Base-by-base conservation (phyloP, 2,113 vertebrate species). In the Fulmarus glacialis region DNA sequence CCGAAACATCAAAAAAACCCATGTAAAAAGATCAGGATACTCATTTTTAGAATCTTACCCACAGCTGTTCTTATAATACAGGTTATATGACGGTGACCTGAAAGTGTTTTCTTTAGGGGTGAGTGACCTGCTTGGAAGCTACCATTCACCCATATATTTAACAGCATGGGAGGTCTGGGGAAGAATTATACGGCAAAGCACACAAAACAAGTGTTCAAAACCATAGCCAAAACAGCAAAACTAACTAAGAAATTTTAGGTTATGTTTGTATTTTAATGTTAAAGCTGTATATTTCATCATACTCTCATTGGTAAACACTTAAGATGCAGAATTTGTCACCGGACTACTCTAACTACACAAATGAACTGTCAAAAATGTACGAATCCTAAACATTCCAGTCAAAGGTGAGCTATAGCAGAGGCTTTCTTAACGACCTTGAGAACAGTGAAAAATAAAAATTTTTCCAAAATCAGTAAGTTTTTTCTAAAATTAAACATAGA, bases 61-160 rank as follows among this genome's bases (percentile, higher is more conserved):
- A 82, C 73, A 90, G 93, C 92, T 97, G 90, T 81, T 97, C 53
- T 80, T 94, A 87, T 78, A 95, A 88, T n/a, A 87, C 27, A 93
- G 81, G 82, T 94, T 96, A 56, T 81, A 94, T 64, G 62, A 93
- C 18, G 56, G 56, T 82, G 97, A 97, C 93, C 78, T 82, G 50
- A 85, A 94, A 89, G 62, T 95, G 87, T 97, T 98, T 98, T 96
- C 91, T 96, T 98, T 94, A 94, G 89, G 81, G 75, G 60, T 79
- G 70, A 95, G 74, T 82, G 95, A 96, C 67, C 64, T 45, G 60
- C 78, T 87, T 89, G 75, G 50, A 96, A 97, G 70, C 71, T 75
- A 96, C 78, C 48, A 90, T 87, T 93, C 53, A 89, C 52, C 71
- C 89, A 84, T 85, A 64, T 45, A 64, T 60, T 95, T 95, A 90